A percentile compares a stretch with the other conserved stretches of the same genome.
These are phyloP conservation scores for Tinea semifulvella DNA, from an alignment of 2,888 invertebrate genomes.

Conservation along the genomic window DNA sequence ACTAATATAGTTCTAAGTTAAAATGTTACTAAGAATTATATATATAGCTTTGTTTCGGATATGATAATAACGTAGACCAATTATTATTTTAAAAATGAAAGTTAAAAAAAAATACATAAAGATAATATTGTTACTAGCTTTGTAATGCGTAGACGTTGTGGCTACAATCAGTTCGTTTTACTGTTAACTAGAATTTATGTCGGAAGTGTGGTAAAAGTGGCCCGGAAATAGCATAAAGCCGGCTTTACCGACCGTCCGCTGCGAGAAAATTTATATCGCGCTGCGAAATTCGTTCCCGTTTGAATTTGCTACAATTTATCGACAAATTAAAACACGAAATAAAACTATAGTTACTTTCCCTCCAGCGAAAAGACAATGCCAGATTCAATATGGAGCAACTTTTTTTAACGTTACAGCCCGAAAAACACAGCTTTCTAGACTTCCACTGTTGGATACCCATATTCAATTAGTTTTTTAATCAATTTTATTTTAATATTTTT, in stretches of 20 bases:
- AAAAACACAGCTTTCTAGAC: too few species aligned
- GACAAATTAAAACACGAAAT: not conserved
- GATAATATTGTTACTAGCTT: not conserved
- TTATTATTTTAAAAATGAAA: conserved; percentile 5
- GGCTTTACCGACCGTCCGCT: conserved; percentile 38
- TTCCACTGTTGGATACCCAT: too few species aligned
- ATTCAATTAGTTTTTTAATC: too few species aligned
- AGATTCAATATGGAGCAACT: too few species aligned
- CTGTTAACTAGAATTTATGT: conserved; percentile 48
- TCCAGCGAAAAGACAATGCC: too few species aligned
- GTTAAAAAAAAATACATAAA: conserved; percentile 1
- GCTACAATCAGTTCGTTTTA: conserved; percentile 8
- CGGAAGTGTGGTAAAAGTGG: conserved; percentile 46
- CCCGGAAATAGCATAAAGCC: conserved; percentile 56
- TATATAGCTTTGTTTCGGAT: too few species aligned
- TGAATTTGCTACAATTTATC: conserved; percentile 6
- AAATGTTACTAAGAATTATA: too few species aligned
- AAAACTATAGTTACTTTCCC: too few species aligned
- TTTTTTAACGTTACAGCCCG: too few species aligned
- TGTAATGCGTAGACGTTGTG: conserved; percentile 7
- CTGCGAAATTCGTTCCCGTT: conserved; percentile 4
- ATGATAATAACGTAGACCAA: too few species aligned
- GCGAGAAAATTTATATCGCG: conserved; percentile 30
- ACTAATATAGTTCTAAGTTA: too few species aligned
- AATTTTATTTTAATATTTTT: too few species aligned